Percentiles rank a stretch among this genome's conserved stretches.
Evolutionary conservation across 1,140 invertebrate species (phyloP).

Genomic region (Cotesia glomerata): DNA sequence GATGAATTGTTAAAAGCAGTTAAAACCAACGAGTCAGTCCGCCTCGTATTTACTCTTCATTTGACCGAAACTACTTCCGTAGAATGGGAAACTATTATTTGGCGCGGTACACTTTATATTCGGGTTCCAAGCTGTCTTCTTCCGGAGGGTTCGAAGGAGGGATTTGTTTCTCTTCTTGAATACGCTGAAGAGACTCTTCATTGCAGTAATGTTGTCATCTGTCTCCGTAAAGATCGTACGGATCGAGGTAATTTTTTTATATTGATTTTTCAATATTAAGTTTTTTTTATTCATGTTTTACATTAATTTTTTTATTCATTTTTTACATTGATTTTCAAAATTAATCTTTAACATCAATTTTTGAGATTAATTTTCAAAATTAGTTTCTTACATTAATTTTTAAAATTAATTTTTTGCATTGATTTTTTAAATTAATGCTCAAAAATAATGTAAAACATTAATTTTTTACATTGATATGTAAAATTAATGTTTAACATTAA

Average conservation of each 20-base stretch:
- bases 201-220: conserved; percentile 82
- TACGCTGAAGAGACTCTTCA: conserved; percentile 93
- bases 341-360: no score
- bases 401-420: no score
- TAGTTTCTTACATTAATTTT: no score
- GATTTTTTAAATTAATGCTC: background rate
- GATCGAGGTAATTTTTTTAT: conserved; percentile 71
- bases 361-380: no score
- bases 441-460: no score
- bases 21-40: conserved; percentile 69
- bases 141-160: conserved; percentile 89
- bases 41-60: conserved; percentile 78
- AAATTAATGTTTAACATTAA: no score
- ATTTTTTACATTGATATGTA: no score
- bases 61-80: conserved; percentile 78
- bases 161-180: conserved; percentile 90
- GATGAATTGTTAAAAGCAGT: conserved; percentile 68
- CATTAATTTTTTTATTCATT: no score
- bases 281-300: no score
- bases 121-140: conserved; percentile 83
- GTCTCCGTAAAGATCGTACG: conserved; percentile 81
- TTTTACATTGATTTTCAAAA: no score
- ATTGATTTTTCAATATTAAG: no score
- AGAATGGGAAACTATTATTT: conserved; percentile 83
- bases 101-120: conserved; percentile 82